Evolutionary conservation across 2,113 vertebrate genomes (phyloP).

Genomic region (Tichodroma muraria): DNA sequence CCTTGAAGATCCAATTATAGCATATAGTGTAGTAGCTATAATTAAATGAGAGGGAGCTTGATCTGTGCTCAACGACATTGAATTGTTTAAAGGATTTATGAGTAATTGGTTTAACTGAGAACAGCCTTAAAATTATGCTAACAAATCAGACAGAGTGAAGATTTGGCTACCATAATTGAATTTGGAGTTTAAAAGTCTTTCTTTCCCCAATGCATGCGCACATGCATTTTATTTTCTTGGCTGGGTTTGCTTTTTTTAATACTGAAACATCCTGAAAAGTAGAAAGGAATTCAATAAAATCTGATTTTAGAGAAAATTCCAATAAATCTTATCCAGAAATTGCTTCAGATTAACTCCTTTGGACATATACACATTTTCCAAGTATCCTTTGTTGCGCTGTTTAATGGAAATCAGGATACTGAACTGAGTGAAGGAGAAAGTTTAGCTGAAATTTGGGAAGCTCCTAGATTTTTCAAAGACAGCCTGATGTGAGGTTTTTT

Average conservation of each 20-base stretch:
- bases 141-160: background rate
- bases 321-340: background rate
- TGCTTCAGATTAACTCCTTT: background rate
- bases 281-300: background rate
- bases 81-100: background rate
- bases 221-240: background rate
- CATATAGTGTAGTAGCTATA: background rate
- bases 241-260: background rate
- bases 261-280: background rate
- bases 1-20: background rate
- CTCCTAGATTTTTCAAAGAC: background rate
- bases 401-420: background rate
- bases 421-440: background rate
- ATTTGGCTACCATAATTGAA: background rate
- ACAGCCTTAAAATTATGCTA: background rate
- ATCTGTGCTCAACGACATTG: background rate
- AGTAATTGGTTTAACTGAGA: background rate
- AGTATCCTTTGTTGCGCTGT: background rate
- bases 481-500: rapidly evolving
- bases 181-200: background rate
- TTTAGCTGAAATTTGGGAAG: background rate
- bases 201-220: background rate
- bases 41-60: background rate
- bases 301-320: background rate
- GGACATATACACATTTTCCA: background rate